Base-by-base conservation (phyloP, 2,797 vertebrate species). In the Aphelocoma californica region DNA sequence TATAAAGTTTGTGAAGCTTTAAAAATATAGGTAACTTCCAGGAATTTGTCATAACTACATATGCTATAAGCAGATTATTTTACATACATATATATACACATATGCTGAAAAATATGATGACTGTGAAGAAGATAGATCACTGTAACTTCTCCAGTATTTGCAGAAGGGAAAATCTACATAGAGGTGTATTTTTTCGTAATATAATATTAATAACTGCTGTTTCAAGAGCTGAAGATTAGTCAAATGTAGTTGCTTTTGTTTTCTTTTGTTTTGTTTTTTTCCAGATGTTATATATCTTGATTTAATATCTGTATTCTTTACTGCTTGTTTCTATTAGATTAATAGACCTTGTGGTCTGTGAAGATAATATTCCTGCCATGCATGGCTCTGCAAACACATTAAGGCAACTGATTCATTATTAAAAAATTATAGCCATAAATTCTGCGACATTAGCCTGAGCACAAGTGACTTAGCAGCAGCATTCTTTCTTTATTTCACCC, bases 251-350 rank as follows among this genome's bases (percentile, higher is more conserved):
- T 58, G 15, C 7, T 72, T 53, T 51, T 13, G 1, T n/a, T 44
- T 57, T 15, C 0, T 19, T 28, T 53, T 12, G 0, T 28, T 23
- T 40, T 25, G 2, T 2, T 9, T 45, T 13, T 51, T 5, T 2
- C 12, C 19, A 65, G 44, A 44, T 74, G 2, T 45, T 51, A 53
- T 29, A 53, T 29, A 53, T 67, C 17, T 74, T 60, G 12, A 81
- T 81, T 85, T 87, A 89, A 82, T 42, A 34, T 47, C 26, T 69
- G 11, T 67, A 50, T 91, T 81, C 75, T 80, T 53, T 82, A 51
- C 25, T 58, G 18, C 31, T 38, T 82, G 5, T 83, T 95, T 17
- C 21, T 85, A 40, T 81, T 44, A 83, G 5, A 36, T 25, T 66
- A 54, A 71, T 64, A 64, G 25, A 54, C 25, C 16, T 66, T 42